Evolutionary conservation across 2,888 invertebrate species (phyloP).

Genomic region (Euphydryas editha): DNA sequence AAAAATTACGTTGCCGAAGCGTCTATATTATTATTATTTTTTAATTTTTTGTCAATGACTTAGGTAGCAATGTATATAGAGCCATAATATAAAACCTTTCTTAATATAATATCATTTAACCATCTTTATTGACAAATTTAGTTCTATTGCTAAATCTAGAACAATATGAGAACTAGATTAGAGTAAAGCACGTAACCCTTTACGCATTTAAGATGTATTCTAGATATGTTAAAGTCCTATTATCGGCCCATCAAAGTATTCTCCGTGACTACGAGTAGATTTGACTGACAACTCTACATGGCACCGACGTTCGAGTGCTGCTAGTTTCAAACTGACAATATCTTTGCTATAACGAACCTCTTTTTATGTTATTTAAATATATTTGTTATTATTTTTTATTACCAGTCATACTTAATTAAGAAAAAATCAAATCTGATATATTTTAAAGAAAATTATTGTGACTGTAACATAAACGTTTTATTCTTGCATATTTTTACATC

Average conservation of each 20-base stretch:
- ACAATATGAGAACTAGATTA: slow-evolving; percentile 13
- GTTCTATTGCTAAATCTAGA: slow-evolving; percentile 20
- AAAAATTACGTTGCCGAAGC: neutral
- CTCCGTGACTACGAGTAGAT: slow-evolving; percentile 28
- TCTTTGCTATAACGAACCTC: slow-evolving; percentile 1
- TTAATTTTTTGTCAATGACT: neutral
- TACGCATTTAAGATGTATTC: slow-evolving; percentile 18
- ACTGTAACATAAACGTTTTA: neutral
- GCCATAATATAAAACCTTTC: neutral
- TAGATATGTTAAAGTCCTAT: slow-evolving; percentile 28
- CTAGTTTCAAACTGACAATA: neutral
- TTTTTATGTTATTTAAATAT: neutral
- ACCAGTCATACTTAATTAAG: neutral
- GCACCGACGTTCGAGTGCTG: slow-evolving; percentile 8
- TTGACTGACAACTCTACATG: slow-evolving; percentile 26
- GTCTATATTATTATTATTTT: neutral
- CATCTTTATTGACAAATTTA: neutral
- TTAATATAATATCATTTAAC: too few species aligned
- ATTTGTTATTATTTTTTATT: neutral
- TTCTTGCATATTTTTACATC: neutral
- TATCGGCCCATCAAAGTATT: slow-evolving; percentile 34
- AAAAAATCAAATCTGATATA: neutral
- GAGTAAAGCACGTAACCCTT: slow-evolving; percentile 29
- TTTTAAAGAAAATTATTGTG: neutral
- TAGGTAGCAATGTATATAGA: neutral